Evolutionary conservation across 2,888 invertebrate species (phyloP), one percentile per base, ranked within the genome.

Genomic region (Dichetophora obliterata): DNA sequence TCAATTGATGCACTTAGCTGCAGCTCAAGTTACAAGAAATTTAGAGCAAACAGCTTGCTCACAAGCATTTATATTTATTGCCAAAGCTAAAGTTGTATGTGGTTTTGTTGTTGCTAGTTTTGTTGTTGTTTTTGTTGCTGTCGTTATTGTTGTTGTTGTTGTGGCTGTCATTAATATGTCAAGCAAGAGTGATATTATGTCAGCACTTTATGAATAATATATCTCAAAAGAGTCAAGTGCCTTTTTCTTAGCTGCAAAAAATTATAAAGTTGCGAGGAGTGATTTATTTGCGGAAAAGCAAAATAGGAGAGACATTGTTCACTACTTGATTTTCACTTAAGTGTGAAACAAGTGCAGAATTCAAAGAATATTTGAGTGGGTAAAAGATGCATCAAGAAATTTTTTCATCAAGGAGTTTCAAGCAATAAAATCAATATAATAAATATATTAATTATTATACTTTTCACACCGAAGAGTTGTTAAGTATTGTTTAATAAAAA

Each of bases 151-250:
- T 76, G 76, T 71, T 70, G 63, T 59, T 70, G 59, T 81, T 79
- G 86, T 84, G 85, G 57, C 57, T 59, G 57, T 59, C 57, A 59
- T 59, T 24, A 59, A 59, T 59, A 59, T 59, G 57, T 59, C 57
- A 59, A 59, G 57, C 27, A 59, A 59, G n/a, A n/a, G 57, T 22
- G 57, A 24, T 59, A 24, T 59, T 59, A 24, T 59, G 57, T 59
- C 57, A 59, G 57, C 57, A 59, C 43, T 43, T 43, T 11, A 43
- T 14, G 24, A 22, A 59, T 57, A 22, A 6, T 24, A 24, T 27
- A 14, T 59, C 3, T 2, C 24, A 27, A 22, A 22, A 27, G 9
- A 59, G 57, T 14, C 22, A 59, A 59, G 57, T 59, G 57, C 9
- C 9, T 27, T 19, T 22, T 27, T 24, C 57, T 59, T 27, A 19